Conservation (phyloP, 2,113 vertebrate species). For the Chionis minor region DNA sequence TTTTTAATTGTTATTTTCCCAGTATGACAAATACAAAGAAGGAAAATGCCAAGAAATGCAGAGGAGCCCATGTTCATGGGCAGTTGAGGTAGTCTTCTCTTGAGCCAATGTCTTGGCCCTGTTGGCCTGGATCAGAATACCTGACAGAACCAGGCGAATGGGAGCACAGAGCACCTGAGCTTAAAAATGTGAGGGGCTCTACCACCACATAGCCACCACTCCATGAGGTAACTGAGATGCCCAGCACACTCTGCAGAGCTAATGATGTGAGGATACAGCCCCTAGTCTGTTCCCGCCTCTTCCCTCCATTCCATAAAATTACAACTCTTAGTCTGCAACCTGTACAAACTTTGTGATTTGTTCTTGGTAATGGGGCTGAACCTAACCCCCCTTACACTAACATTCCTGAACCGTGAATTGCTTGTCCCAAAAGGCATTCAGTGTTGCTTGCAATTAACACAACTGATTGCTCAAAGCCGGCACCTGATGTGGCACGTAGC, state of each 20-base stretch:
- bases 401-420: constrained; percentile 56
- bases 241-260: background rate
- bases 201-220: background rate
- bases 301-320: background rate
- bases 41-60: background rate
- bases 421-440: constrained; percentile 51
- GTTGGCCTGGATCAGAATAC: background rate
- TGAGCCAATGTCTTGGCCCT: background rate
- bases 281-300: background rate
- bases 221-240: background rate
- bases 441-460: constrained; percentile 60
- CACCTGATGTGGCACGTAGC: constrained; percentile 37
- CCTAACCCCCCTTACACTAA: constrained; percentile 12
- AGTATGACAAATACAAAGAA: background rate
- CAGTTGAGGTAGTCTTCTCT: background rate
- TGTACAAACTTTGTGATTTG: background rate
- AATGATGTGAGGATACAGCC: background rate
- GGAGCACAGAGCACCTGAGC: background rate
- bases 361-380: constrained; percentile 42
- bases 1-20: background rate
- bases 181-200: background rate
- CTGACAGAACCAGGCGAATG: background rate
- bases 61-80: background rate
- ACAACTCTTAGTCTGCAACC: background rate
- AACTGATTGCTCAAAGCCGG: constrained; percentile 58